Evolutionary conservation across 2,888 invertebrate genomes (phyloP).

Genomic region (Mechanitis mazaeus): DNA sequence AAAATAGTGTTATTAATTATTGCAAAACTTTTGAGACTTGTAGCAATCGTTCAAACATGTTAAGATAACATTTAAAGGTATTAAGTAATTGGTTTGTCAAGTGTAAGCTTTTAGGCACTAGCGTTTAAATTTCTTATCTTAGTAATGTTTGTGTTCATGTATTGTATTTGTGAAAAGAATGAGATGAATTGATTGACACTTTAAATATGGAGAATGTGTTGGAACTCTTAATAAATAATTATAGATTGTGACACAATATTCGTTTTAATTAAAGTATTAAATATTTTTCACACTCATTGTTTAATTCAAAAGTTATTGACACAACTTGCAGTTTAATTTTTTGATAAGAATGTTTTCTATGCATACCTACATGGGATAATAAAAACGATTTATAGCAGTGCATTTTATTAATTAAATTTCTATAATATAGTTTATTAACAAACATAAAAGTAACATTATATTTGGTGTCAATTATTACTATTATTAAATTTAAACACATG

Average conservation of each 20-base stretch:
- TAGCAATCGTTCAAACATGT: too few species aligned
- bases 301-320: too few species aligned
- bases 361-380: background rate
- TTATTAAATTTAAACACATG: background rate
- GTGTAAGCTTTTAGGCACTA: background rate
- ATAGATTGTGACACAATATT: conserved; percentile 17
- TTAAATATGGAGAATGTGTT: conserved; percentile 16
- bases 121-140: conserved; percentile 3
- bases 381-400: conserved; percentile 8
- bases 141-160: conserved; percentile 24
- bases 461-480: conserved; percentile 1
- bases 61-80: too few species aligned
- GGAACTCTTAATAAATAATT: conserved; percentile 27
- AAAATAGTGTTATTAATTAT: background rate
- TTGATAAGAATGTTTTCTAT: background rate
- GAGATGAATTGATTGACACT: conserved; percentile 18
- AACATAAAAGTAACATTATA: background rate
- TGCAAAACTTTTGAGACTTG: background rate
- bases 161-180: conserved; percentile 18
- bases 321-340: too few species aligned
- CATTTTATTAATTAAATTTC: conserved; percentile 14
- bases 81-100: too few species aligned
- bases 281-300: too few species aligned
- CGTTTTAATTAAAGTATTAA: conserved; percentile 14
- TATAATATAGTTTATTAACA: conserved; percentile 7